Evolutionary conservation across 1,140 invertebrate species (phyloP), one percentile per base, ranked within the genome.

Genomic region (Pseudomyrmex cubaensis): DNA sequence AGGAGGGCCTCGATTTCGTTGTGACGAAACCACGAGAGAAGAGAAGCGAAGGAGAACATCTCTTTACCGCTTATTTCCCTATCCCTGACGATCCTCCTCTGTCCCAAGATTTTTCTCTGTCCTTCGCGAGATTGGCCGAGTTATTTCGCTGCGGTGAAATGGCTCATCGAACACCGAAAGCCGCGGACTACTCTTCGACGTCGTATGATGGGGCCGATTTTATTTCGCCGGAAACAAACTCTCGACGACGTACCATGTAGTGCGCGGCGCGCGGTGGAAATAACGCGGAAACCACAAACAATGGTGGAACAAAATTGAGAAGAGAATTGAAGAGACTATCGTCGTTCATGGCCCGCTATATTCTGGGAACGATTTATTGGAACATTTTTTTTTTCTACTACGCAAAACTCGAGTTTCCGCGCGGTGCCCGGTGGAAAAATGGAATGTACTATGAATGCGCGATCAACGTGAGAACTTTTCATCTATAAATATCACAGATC

Each of bases 271-370:
- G 78, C n/a, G 48, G 50, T 61, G 78, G 78, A 74, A 82, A 82
- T 73, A 74, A 82, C 78, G 25, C 69, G 78, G 78, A 74, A 82
- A 74, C 78, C 78, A 62, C 78, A 80, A 80, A 80, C 76, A 80
- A 80, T 80, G 22, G 54, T 7, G 76, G 17, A 78, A 63, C 44
- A 48, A 80, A 80, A 80, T 80, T 80, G 76, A 80, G 76, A 80
- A 72, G 66, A 50, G 76, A 80, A 80, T 80, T 72, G 76, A 80
- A 72, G 46, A 46, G 76, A 25, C 76, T n/a, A 72, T 80, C 66
- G 66, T 25, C 66, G 66, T 61, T 80, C 44, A 48, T 80, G 12
- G 44, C 54, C 17, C 46, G 46, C 8, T 72, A 62, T 80, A 35
- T 80, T 80, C 76, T 80, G 62, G 44, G 78, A 77, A 25, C 85